These are phyloP conservation scores for Diabrotica balteata DNA, from an alignment of 2,888 invertebrate species.

Conservation along the genomic window DNA sequence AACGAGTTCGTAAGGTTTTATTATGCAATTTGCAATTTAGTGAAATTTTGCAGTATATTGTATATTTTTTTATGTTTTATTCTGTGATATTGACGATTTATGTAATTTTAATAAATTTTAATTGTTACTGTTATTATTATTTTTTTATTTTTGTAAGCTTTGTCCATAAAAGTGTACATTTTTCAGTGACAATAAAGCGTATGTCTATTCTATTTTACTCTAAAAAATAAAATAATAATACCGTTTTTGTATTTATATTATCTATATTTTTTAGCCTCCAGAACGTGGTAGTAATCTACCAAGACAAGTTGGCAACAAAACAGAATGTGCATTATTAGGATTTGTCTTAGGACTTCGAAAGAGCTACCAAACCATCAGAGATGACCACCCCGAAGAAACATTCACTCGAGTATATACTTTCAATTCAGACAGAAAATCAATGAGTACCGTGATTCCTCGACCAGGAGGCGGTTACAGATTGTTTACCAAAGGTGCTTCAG, in stretches of 20 bases:
- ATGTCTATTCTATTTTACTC: too few relatives aligned
- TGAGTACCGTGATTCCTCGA: constrained; percentile 94
- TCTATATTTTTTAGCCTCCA: constrained; percentile 64
- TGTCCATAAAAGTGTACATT: too few relatives aligned
- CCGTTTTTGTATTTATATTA: not conserved
- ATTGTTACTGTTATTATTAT: too few relatives aligned
- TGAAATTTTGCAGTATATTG: too few relatives aligned
- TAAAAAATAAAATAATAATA: not conserved
- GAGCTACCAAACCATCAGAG: constrained; percentile 90
- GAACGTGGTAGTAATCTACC: constrained; percentile 83
- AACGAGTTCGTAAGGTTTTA: too few relatives aligned
- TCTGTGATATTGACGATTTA: too few relatives aligned
- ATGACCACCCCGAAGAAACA: constrained; percentile 89
- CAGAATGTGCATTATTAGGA: constrained; percentile 96
- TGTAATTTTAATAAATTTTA: too few relatives aligned
- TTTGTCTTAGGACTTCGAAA: constrained; percentile 90
- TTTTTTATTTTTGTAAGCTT: too few relatives aligned
- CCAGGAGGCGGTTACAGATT: constrained; percentile 89
- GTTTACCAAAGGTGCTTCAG: constrained; percentile 97
- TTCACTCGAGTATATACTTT: constrained; percentile 97
- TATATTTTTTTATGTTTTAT: too few relatives aligned
- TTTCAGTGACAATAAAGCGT: too few relatives aligned
- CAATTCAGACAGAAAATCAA: constrained; percentile 98
- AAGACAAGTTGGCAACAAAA: constrained; percentile 99
- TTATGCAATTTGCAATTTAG: too few relatives aligned